Conservation (phyloP, 2,113 vertebrate genomes). For the Ceratotherium simum region DNA sequence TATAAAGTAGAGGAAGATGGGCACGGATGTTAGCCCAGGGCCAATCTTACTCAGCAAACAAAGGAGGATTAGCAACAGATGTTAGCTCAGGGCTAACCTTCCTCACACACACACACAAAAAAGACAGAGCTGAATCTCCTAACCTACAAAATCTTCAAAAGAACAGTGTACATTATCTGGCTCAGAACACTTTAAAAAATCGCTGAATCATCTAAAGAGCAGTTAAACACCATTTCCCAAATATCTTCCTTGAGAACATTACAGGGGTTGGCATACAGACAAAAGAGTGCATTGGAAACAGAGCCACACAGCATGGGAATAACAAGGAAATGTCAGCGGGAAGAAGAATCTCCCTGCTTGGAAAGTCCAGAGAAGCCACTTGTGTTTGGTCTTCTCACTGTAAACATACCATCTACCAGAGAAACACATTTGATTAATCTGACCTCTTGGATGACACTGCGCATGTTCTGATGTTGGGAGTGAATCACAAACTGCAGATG, state of each 20-base stretch:
- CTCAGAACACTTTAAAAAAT: not conserved
- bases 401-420: not conserved
- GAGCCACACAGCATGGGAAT: not conserved
- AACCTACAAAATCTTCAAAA: not conserved
- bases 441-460: slow-evolving; percentile 85
- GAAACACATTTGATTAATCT: slow-evolving; percentile 51
- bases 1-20: too few relatives aligned
- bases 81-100: too few relatives aligned
- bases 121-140: not conserved
- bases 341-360: not conserved
- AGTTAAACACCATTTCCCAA: not conserved
- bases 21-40: too few relatives aligned
- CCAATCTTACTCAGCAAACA: too few relatives aligned
- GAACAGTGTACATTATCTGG: not conserved
- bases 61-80: too few relatives aligned
- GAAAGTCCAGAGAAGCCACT: not conserved
- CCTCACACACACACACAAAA: too few relatives aligned
- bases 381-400: rapidly evolving
- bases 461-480: slow-evolving; percentile 83
- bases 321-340: not conserved
- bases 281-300: not conserved
- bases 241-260: not conserved
- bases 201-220: not conserved
- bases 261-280: not conserved
- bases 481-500: slow-evolving; percentile 85